Evolutionary conservation across 2,888 invertebrate genomes (phyloP).

Genomic region (Hydrotaea cyrtoneurina): DNA sequence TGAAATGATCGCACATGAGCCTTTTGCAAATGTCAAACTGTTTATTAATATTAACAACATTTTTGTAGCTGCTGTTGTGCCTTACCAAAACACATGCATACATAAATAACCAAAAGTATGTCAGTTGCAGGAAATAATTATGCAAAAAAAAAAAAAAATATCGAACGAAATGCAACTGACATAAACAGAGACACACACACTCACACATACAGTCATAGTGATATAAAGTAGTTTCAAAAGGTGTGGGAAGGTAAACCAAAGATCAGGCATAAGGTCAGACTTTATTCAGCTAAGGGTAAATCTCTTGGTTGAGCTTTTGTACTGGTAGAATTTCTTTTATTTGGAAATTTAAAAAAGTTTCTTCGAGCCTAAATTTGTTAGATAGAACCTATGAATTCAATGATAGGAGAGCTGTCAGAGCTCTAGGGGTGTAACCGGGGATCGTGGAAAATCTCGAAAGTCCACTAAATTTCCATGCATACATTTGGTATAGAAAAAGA

Average conservation of each 20-base stretch:
- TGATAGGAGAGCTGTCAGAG: no score
- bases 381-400: no score
- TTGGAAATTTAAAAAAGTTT: no score
- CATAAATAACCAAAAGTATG: conserved; percentile 45
- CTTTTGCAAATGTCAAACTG: conserved; percentile 49
- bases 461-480: no score
- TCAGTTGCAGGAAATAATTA: conserved; percentile 58
- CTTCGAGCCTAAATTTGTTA: no score
- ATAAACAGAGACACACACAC: background rate
- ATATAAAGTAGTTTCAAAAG: background rate
- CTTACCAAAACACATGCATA: conserved; percentile 11
- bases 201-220: background rate
- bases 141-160: conserved; percentile 34
- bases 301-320: no score
- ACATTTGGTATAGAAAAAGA: no score
- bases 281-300: no score
- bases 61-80: background rate
- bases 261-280: background rate
- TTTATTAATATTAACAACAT: conserved; percentile 52
- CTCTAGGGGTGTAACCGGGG: no score
- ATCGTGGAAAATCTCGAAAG: no score
- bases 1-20: conserved; percentile 37
- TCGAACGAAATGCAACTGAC: background rate
- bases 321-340: no score
- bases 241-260: background rate